Conservation (phyloP, 2,797 vertebrate species). For the Clamator glandarius region DNA sequence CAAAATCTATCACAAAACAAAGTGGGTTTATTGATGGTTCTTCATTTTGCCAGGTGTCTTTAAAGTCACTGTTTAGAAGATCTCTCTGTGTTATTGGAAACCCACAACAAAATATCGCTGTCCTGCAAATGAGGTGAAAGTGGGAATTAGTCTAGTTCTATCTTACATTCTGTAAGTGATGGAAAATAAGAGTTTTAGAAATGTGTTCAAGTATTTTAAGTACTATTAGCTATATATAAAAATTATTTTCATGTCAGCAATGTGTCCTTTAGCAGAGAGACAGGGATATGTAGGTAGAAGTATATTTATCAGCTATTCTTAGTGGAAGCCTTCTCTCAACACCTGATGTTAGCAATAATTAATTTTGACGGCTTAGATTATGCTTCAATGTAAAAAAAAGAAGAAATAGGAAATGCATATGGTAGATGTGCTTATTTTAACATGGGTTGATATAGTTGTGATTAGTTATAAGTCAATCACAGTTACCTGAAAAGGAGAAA, state of each 20-base stretch:
- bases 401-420: background rate
- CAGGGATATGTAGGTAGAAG: background rate
- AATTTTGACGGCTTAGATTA: background rate
- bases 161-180: background rate
- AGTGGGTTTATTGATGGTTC: background rate
- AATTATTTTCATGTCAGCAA: background rate
- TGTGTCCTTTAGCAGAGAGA: background rate
- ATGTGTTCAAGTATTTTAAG: background rate
- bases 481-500: background rate
- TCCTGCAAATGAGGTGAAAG: background rate
- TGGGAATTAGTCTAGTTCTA: background rate
- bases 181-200: background rate
- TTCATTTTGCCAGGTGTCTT: background rate
- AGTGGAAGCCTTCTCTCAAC: background rate
- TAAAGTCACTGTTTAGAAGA: background rate
- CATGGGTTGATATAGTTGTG: background rate
- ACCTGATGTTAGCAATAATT: background rate
- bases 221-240: background rate
- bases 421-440: constrained; percentile 9
- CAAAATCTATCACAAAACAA: background rate
- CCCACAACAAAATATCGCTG: background rate
- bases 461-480: background rate
- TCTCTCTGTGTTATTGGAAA: background rate
- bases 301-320: constrained; percentile 17
- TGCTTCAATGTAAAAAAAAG: background rate